Conservation (phyloP, 2,888 invertebrate species). For the Oligia latruncula region DNA sequence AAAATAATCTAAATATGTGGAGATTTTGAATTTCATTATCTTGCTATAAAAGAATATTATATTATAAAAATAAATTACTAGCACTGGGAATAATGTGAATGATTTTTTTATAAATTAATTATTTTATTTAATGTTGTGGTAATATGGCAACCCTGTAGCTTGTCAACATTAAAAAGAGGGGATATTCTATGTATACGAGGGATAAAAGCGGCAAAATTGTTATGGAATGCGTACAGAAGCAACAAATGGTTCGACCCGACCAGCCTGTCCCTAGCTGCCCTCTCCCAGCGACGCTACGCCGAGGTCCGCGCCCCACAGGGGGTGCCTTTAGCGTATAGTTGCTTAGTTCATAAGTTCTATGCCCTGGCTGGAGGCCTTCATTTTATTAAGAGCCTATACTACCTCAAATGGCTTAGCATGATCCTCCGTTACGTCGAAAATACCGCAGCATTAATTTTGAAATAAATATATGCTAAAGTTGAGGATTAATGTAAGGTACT, state of each 20-base stretch:
- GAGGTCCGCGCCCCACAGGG: background rate
- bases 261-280: slow-evolving; percentile 2
- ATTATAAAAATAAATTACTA: slow-evolving; percentile 45
- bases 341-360: background rate
- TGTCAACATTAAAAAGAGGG: background rate
- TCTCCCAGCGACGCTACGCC: background rate
- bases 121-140: slow-evolving; percentile 32
- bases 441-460: no score
- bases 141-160: slow-evolving; percentile 47
- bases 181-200: background rate
- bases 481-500: no score
- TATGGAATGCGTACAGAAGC: slow-evolving; percentile 33
- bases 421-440: no score
- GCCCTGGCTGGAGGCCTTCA: background rate
- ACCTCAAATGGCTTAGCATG: no score
- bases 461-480: no score
- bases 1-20: background rate
- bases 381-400: no score
- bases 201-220: background rate
- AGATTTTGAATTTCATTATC: slow-evolving; percentile 5
- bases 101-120: slow-evolving; percentile 8
- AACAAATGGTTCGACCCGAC: background rate
- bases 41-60: slow-evolving; percentile 20
- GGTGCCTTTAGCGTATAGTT: background rate
- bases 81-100: slow-evolving; percentile 23